Evolutionary conservation across 2,113 vertebrate genomes (phyloP), one percentile per base, ranked within the genome.

Genomic region (Ageneiosus marmoratus): DNA sequence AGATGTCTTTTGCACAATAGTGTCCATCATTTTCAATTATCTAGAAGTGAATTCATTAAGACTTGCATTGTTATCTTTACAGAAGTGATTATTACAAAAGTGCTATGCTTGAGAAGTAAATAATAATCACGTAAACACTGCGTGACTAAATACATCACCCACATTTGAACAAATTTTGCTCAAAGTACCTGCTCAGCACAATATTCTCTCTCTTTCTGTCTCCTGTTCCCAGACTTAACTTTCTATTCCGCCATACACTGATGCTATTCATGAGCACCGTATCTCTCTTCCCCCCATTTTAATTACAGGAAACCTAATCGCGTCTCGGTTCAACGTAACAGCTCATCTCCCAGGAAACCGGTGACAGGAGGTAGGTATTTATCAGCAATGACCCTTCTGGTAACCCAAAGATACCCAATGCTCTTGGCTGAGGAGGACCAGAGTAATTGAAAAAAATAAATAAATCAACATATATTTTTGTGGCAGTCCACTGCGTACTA

Each of bases 221-320:
- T 77, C 48, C 77, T 46, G 32, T 56, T 69, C n/a, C 62, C 41
- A 18, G 79, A 46, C 51, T 74, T 50, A 53, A 58, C 56, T 55
- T 50, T 82, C 12, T 15, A 32, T 75, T 24, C 15, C 12, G 85
- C 84, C 78, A 83, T 81, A 32, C 86, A 89, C 83, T 91, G 87
- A 85, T 86, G 60, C 89, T 86, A 91, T 93, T 93, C 89, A 92
- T 90, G 63, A 80, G 72, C 22, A 86, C 86, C 83, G 46, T 85
- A 85, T 88, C 89, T 91, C 83, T 89, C 77, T 76, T 86, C 85
- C 86, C 89, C 86, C 91, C 89, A 89, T 91, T 92, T 91, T 91
- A 91, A 91, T 92, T 90, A 91, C 88, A 89, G 85, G 89, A 92
- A 94, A 92, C 90, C 89, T 88, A 92, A 93, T 92, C 90, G 80